Percentiles rank a stretch among this genome's conserved stretches.
Evolutionary conservation across 2,113 vertebrate genomes (phyloP).

Genomic region (Centrocercus urophasianus): DNA sequence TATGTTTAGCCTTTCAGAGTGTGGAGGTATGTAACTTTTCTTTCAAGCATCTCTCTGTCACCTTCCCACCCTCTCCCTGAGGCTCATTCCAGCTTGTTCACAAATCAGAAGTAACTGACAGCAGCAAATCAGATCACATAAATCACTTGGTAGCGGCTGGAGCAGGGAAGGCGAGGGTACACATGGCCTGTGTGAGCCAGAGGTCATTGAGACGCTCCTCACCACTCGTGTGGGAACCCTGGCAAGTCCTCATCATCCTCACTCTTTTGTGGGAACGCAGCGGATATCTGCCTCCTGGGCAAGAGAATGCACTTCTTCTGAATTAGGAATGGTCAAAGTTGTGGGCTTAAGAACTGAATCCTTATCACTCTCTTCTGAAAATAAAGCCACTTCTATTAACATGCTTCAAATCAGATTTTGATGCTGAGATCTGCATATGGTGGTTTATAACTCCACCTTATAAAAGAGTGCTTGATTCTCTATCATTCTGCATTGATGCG

Average conservation of each 20-base stretch:
- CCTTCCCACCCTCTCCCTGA: neutral
- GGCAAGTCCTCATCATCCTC: rapidly evolving
- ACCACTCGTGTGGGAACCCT: rapidly evolving
- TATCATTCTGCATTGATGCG: rapidly evolving
- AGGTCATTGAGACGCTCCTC: neutral
- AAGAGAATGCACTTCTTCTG: rapidly evolving
- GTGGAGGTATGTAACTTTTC: neutral
- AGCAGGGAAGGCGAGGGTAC: neutral
- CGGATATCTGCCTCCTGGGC: rapidly evolving
- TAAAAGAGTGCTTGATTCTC: no score
- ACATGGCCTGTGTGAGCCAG: neutral
- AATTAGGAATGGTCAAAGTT: rapidly evolving
- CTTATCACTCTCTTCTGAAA: neutral
- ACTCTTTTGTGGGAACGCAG: rapidly evolving
- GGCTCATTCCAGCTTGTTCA: slow-evolving; percentile 71
- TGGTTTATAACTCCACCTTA: neutral
- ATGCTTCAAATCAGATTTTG: neutral
- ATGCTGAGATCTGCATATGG: rapidly evolving
- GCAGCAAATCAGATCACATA: slow-evolving; percentile 47
- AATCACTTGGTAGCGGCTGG: neutral
- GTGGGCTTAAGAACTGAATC: neutral
- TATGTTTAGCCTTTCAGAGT: neutral
- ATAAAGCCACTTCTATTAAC: neutral
- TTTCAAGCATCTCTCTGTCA: slow-evolving; percentile 23
- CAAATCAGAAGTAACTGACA: slow-evolving; percentile 58